Conservation (phyloP, 1,140 invertebrate genomes). For the Apis mellifera region DNA sequence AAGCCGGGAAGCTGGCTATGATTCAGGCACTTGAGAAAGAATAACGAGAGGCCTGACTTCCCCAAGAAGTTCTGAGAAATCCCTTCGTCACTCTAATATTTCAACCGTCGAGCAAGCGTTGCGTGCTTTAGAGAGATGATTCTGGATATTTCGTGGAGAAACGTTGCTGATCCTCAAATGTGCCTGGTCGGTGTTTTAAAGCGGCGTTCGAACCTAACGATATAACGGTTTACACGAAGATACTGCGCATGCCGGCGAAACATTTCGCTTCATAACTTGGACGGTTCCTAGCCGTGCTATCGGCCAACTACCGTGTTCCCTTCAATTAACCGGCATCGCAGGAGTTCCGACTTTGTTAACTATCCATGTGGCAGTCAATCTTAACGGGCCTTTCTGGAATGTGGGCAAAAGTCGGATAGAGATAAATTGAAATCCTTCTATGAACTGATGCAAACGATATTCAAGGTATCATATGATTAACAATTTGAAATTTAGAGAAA, state of each 20-base stretch:
- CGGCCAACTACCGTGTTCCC: neutral
- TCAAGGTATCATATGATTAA: too few relatives aligned
- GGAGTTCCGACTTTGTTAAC: slow-evolving; percentile 18
- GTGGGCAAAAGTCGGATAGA: neutral
- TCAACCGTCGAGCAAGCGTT: neutral
- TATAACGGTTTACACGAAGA: slow-evolving; percentile 9
- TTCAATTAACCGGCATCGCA: slow-evolving; percentile 12
- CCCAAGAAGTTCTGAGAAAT: slow-evolving; percentile 2
- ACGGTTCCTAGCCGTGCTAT: neutral
- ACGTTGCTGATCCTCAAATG: neutral
- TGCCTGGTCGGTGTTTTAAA: neutral
- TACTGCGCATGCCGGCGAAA: neutral
- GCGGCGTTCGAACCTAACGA: slow-evolving; percentile 1
- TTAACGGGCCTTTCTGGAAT: neutral
- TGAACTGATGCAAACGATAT: neutral
- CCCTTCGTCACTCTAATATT: slow-evolving; percentile 9
- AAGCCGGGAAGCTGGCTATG: neutral
- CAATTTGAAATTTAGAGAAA: too few relatives aligned
- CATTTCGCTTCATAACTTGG: slow-evolving; percentile 1
- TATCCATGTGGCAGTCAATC: neutral
- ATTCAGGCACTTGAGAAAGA: neutral
- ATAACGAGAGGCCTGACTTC: neutral
- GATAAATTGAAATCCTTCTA: neutral
- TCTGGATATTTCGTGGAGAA: neutral
- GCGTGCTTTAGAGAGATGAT: neutral